Evolutionary conservation across 1,140 invertebrate genomes (phyloP).

Genomic region (Meloidogyne hapla): DNA sequence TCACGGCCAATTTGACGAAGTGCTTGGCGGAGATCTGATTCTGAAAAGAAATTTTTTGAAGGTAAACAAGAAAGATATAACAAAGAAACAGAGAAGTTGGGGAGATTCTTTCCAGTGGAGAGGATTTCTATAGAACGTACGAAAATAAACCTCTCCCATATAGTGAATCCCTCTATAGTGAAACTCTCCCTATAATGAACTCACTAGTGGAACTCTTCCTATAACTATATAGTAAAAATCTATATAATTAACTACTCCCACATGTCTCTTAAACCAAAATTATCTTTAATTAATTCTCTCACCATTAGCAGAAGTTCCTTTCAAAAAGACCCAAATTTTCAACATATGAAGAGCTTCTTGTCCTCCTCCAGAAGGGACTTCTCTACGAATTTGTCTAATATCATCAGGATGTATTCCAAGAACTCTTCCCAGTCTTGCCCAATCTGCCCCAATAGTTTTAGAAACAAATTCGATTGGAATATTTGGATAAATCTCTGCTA

Average conservation of each 20-base stretch:
- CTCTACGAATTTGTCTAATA: conserved; percentile 57
- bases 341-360: conserved; percentile 56
- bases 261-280: too few species aligned
- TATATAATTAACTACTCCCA: too few species aligned
- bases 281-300: too few species aligned
- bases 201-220: too few species aligned
- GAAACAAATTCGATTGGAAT: conserved; percentile 22
- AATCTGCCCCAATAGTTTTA: conserved; percentile 23
- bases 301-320: conserved; percentile 56
- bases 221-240: too few species aligned
- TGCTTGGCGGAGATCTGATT: conserved; percentile 54
- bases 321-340: conserved; percentile 62
- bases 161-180: too few species aligned
- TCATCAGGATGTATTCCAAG: conserved; percentile 58
- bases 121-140: too few species aligned
- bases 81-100: too few species aligned
- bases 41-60: conserved; percentile 38
- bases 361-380: conserved; percentile 44
- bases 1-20: conserved; percentile 60
- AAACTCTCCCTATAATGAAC: conserved; percentile 15
- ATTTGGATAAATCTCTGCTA: conserved; percentile 23
- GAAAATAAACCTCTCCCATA: too few species aligned
- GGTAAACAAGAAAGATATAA: too few species aligned
- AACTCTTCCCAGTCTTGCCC: conserved; percentile 50
- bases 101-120: too few species aligned